phyloP scores from a whole-genome alignment of 1,140 invertebrate genomes.

The Limonius californicus region DNA sequence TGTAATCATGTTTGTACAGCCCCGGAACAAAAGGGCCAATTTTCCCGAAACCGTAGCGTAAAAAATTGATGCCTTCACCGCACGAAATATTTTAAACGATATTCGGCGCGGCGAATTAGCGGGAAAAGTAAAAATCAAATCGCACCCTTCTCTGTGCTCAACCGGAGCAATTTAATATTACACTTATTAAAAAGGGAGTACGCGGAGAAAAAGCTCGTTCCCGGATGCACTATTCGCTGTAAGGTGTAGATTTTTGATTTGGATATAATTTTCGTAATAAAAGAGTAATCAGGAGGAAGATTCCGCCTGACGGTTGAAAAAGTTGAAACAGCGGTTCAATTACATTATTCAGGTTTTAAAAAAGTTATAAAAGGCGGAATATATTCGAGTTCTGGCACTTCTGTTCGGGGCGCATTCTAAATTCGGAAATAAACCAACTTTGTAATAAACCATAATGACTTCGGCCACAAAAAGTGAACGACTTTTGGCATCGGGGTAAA shows the following conservation, averaged over 20 bases:
- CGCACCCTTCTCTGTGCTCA: too few relatives aligned
- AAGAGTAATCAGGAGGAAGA: not conserved
- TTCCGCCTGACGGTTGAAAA: not conserved
- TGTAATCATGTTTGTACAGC: too few relatives aligned
- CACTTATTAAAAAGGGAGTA: not conserved
- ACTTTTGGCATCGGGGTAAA: constrained; percentile 4
- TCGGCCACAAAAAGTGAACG: constrained; percentile 9
- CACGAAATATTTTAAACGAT: too few relatives aligned
- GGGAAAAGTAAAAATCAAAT: too few relatives aligned
- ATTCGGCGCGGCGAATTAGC: too few relatives aligned
- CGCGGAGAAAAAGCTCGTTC: not conserved
- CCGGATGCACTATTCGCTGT: not conserved
- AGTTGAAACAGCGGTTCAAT: not conserved
- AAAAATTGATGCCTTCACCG: not conserved
- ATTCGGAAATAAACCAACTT: constrained; percentile 11
- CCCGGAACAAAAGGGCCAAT: not conserved
- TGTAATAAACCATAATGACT: constrained; percentile 14
- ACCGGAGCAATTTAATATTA: not conserved
- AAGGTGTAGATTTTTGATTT: not conserved
- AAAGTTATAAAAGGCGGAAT: constrained; percentile 6
- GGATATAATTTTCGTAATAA: not conserved
- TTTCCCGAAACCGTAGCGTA: not conserved
- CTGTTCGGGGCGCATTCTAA: constrained; percentile 5
- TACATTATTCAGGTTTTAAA: constrained; percentile 10
- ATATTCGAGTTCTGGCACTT: constrained; percentile 13